A percentile compares a stretch with the other conserved stretches of the same genome.
Conservation (phyloP, 2,888 invertebrate genomes). For the Thera obeliscata region DNA sequence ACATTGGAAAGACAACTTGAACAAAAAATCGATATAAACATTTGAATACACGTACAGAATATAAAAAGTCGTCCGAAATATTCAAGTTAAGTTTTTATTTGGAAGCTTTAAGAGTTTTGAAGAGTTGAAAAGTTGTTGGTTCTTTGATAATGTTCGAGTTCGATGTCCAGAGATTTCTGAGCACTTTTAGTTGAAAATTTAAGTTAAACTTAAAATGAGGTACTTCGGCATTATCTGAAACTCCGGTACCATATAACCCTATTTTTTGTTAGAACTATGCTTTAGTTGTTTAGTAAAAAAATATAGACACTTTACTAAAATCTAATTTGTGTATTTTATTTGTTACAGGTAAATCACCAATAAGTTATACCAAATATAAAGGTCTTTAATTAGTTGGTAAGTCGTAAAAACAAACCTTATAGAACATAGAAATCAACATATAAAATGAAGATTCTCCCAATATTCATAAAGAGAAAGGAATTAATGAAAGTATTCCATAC, state of each 20-base stretch:
- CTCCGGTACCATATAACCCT: no score
- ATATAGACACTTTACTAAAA: neutral
- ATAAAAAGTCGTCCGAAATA: constrained; percentile 1
- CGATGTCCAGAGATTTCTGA: constrained; percentile 7
- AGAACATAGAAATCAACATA: no score
- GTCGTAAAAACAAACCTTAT: neutral
- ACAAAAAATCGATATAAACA: neutral
- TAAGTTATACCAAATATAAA: neutral
- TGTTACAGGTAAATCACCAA: constrained; percentile 64
- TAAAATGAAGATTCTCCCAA: no score
- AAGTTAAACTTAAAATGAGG: neutral
- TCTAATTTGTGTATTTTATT: constrained; percentile 44
- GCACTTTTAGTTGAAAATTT: constrained; percentile 1
- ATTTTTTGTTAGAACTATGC: no score
- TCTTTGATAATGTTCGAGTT: constrained; percentile 9
- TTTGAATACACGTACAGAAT: neutral
- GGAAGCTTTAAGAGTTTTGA: constrained; percentile 12
- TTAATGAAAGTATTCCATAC: no score
- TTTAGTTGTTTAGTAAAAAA: no score
- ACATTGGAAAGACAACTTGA: neutral
- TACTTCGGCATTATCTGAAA: neutral
- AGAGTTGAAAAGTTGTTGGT: constrained; percentile 8
- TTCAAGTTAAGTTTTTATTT: constrained; percentile 14
- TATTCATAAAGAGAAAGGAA: no score
- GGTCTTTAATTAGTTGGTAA: neutral